Conservation (phyloP, 2,888 invertebrate species). For the Oxytorus armatus region DNA sequence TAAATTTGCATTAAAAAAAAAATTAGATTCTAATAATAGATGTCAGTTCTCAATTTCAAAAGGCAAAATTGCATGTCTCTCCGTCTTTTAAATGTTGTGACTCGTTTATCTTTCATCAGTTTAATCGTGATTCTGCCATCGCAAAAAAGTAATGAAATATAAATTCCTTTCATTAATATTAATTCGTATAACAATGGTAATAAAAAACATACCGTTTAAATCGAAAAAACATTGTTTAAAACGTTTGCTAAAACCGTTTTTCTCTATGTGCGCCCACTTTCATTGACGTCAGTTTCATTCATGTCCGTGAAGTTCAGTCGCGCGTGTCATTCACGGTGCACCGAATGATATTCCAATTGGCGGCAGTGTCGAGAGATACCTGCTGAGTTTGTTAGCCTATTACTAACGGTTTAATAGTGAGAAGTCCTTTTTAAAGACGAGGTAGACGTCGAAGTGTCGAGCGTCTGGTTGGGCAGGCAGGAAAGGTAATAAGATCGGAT, state of each 20-base stretch:
- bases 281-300: slow-evolving; percentile 46
- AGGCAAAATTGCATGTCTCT: background rate
- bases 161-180: no score
- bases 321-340: slow-evolving; percentile 23
- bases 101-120: background rate
- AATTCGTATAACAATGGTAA: background rate
- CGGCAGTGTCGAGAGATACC: slow-evolving; percentile 53
- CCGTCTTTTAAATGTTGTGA: no score
- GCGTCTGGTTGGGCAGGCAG: slow-evolving; percentile 56
- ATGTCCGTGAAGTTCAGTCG: slow-evolving; percentile 16
- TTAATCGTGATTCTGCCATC: background rate
- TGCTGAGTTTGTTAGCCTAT: slow-evolving; percentile 62
- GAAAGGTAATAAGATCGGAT: slow-evolving; percentile 65
- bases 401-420: slow-evolving; percentile 59
- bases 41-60: no score
- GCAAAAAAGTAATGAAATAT: no score
- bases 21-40: no score
- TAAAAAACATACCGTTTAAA: background rate
- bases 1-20: no score
- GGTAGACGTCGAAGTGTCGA: slow-evolving; percentile 61
- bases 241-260: background rate
- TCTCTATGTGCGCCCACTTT: slow-evolving; percentile 15
- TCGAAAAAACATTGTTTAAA: background rate
- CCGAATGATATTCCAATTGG: slow-evolving; percentile 62
- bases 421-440: slow-evolving; percentile 49